phyloP scores from a whole-genome alignment of 2,113 vertebrate species.

The Cyanoramphus novaezelandiae region DNA sequence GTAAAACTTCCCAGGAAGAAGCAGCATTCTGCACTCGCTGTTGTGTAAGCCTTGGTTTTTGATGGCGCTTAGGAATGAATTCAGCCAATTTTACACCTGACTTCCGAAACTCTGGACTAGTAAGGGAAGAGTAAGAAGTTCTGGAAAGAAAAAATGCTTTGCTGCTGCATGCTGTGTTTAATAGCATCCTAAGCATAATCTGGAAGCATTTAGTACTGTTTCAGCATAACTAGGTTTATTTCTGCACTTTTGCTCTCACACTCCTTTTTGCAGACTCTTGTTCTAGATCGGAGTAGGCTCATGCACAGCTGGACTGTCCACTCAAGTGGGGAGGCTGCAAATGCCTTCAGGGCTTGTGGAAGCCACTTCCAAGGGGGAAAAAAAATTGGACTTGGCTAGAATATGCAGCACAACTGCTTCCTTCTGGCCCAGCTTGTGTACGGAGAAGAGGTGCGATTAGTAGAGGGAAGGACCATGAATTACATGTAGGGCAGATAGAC shows the following conservation, averaged over 20 bases:
- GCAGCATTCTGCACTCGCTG: not conserved
- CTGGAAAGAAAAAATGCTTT: not conserved
- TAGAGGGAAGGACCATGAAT: accelerated
- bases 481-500: not conserved
- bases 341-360: not conserved
- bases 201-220: not conserved
- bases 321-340: not conserved
- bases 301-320: accelerated
- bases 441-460: accelerated
- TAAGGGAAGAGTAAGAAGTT: not conserved
- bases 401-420: accelerated
- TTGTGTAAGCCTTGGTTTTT: not conserved
- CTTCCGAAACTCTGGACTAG: not conserved
- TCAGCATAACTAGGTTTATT: not conserved
- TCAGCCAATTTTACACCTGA: not conserved
- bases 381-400: not conserved
- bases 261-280: not conserved
- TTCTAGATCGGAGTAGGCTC: not conserved
- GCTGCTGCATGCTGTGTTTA: not conserved
- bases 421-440: not conserved
- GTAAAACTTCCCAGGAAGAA: not conserved
- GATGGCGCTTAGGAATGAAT: not conserved
- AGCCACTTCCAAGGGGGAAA: not conserved
- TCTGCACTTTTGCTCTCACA: accelerated
- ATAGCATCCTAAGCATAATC: not conserved